Base-by-base conservation (phyloP, 2,113 vertebrate genomes). In the Rutilus rutilus region DNA sequence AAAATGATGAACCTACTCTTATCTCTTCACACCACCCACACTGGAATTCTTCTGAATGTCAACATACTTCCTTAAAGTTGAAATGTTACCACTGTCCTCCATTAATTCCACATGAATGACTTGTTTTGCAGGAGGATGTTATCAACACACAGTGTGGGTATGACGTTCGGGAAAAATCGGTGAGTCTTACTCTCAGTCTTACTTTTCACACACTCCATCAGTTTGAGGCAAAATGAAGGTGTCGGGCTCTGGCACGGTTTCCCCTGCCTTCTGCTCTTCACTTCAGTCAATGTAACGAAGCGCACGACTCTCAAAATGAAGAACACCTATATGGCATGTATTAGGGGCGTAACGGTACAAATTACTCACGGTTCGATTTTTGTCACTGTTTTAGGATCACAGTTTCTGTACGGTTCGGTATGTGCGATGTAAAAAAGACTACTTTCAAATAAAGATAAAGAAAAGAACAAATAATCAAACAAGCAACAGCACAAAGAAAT, bases 141-240 rank as follows among this genome's bases (percentile, higher is more conserved):
- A 99, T 99, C 92, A 99, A 99, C 93, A 99, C 97, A 83, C 98
- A 99, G 90, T 99, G 98, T 94, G 98, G 98, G 90, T 99, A 99
- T 0, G 98, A 99, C 93, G 94, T 98, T 73, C 95, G 98, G 89
- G 96, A 96, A 76, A 98, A 98, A 94, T 93, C 95, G 79, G 98
- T 99, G 94, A 96, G 97, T 59, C 23, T 6, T 17, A 2, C 62
- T 86, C 86, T 86, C 57, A 19, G 52, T 87, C 84, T 86, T 85
- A 79, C 91, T 71, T 39, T 36, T 23, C 65, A 69, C 33, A 39
- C 65, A 19, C 33, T 69, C 17, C 65, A 2, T 69, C 30, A 39
- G 65, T 21, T 54, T 54, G 19, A 54, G 6, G 17, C 17, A 6
- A 54, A 54, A 54, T 54, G 19, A 33, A 67, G 30, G 30, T 19